Evolutionary conservation across 1,140 invertebrate species (phyloP), one percentile per base, ranked within the genome.

Genomic region (Trichonephila clavata): DNA sequence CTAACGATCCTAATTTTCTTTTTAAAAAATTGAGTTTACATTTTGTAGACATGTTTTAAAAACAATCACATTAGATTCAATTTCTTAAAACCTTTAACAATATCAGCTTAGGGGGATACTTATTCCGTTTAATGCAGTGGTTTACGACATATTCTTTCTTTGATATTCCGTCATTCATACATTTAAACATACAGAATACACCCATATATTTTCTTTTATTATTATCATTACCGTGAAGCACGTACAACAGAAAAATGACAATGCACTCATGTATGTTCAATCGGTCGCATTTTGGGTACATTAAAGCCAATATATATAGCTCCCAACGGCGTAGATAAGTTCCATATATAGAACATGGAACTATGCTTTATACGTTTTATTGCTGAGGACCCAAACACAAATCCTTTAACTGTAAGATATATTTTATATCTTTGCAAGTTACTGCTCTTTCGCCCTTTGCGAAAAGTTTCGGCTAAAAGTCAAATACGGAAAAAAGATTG

Each of bases 401-500:
- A 90, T 80, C 71, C 88, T 60, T 71, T 80, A 91, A 91, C 59
- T 65, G 86, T 63, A 43, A 43, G 32, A 88, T 88, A 71, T 88
- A 88, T 88, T 88, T 88, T 88, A 88, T 88, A 88, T 71, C 61
- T 88, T 43, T 21, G 63, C 43, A 39, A 50, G 86, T 61, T 43
- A 60, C 43, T 88, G 24, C n/a, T 68, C 68, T 24, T 87, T 61
- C 65, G 65, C 39, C 86, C 21, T 24, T 18, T 13, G 24, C 10
- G 32, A 39, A 86, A 60, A 39, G 24, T 27, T 86, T 24, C 18
- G 24, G 3, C 61, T 63, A 39, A 84, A 91, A 91, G 77, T 91
- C 90, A 91, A 91, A 91, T 83, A 83, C 80, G 32, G 39, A 68
- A 89, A 77, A n/a, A 77, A 91, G 59, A 91, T 13, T 65, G 50